phyloP scores from a whole-genome alignment of 53 echinoderm and acorn worm species.

The Hippasteria phrygiana region DNA sequence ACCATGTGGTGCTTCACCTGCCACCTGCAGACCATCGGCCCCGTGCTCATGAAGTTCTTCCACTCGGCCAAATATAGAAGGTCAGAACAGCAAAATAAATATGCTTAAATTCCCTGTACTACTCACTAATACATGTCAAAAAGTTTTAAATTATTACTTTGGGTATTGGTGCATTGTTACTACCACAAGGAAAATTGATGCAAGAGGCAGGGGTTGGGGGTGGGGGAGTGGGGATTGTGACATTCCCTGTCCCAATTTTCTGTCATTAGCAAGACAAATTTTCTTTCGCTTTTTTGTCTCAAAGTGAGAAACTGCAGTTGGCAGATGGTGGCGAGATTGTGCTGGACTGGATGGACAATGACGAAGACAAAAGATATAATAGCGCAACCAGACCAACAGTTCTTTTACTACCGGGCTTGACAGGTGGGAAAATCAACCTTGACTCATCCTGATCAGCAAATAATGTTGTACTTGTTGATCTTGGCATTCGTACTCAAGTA shows the following conservation, averaged over 20 bases:
- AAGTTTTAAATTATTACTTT: too few species aligned
- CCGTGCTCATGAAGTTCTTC: conserved; percentile 61
- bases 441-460: background rate
- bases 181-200: too few species aligned
- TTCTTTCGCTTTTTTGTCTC: background rate
- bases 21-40: conserved; percentile 77
- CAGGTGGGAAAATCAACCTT: conserved; percentile 64
- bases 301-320: conserved; percentile 80
- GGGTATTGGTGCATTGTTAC: too few species aligned
- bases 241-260: background rate
- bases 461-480: too few species aligned
- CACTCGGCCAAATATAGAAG: conserved; percentile 70
- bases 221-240: too few species aligned
- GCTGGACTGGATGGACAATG: conserved; percentile 87
- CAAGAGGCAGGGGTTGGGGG: too few species aligned
- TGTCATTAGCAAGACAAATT: background rate
- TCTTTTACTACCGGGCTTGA: conserved; percentile 84
- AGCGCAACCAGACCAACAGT: conserved; percentile 78
- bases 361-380: conserved; percentile 40
- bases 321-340: conserved; percentile 91
- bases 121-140: too few species aligned
- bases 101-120: background rate
- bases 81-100: conserved; percentile 20
- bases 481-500: too few species aligned
- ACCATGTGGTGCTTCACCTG: conserved; percentile 83